phyloP scores from a whole-genome alignment of 2,113 vertebrate species.

The Trematomus loennbergii region DNA sequence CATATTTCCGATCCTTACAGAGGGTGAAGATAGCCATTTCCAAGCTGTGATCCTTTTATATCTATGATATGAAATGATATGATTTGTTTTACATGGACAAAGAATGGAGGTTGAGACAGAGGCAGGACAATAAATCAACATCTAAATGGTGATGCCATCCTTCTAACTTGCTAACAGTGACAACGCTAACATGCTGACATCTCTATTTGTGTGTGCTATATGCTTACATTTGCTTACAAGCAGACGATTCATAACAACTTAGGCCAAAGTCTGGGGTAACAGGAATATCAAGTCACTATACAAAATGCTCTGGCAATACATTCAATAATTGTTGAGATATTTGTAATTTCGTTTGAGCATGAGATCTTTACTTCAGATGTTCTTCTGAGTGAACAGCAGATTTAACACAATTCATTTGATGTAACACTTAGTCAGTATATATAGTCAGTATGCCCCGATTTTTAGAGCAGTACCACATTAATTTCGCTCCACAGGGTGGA shows the following conservation, averaged over 20 bases:
- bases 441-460: not conserved
- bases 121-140: not conserved
- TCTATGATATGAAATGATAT: not conserved
- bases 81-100: not conserved
- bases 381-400: not conserved
- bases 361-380: not conserved
- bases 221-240: not conserved
- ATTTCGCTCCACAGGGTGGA: not conserved
- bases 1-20: conserved; percentile 4
- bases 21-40: conserved; percentile 10
- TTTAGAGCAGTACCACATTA: not conserved
- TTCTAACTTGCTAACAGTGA: not conserved
- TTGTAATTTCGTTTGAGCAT: not conserved
- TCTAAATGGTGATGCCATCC: not conserved
- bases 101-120: not conserved
- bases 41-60: not conserved
- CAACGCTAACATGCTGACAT: not conserved
- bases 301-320: not conserved
- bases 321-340: not conserved
- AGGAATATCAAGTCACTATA: too few relatives aligned
- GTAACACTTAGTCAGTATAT: not conserved
- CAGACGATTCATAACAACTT: not conserved
- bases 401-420: not conserved
- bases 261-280: too few relatives aligned
- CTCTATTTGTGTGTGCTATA: not conserved